Conservation (phyloP, 2,797 vertebrate species). For the Lithobates sylvaticus region DNA sequence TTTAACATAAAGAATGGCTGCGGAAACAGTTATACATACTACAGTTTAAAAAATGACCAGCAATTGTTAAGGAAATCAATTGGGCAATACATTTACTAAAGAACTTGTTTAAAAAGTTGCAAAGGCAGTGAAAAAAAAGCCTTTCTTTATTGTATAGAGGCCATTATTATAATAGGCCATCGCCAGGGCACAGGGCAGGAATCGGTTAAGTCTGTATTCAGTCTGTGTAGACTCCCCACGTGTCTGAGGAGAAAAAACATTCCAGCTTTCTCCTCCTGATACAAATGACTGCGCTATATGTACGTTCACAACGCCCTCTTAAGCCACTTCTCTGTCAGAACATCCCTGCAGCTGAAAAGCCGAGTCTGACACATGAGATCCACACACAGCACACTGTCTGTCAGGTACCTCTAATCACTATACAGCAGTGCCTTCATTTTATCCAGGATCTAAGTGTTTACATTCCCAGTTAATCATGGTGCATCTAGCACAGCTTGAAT, state of each 20-base stretch:
- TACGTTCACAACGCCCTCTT: conserved; percentile 56
- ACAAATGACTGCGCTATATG: conserved; percentile 17
- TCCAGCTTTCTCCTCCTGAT: conserved; percentile 3
- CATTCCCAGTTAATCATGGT: too few relatives aligned
- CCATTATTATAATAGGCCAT: neutral
- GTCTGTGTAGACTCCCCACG: conserved; percentile 48
- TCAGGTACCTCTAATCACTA: too few relatives aligned
- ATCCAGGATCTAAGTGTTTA: too few relatives aligned
- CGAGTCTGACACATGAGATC: neutral
- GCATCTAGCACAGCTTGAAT: too few relatives aligned
- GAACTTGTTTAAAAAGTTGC: neutral
- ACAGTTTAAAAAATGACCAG: too few relatives aligned
- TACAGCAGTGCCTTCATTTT: too few relatives aligned
- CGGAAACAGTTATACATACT: too few relatives aligned
- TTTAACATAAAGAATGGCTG: too few relatives aligned
- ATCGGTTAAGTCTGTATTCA: conserved; percentile 45
- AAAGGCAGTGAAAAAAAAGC: neutral
- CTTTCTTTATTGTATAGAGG: neutral
- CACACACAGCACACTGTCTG: neutral
- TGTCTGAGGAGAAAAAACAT: conserved; percentile 25
- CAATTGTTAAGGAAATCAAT: too few relatives aligned
- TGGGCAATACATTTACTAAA: too few relatives aligned
- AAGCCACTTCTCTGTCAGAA: conserved; percentile 42
- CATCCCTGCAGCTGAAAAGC: conserved; percentile 20
- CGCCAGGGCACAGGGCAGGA: neutral